phyloP scores from a whole-genome alignment of 2,797 vertebrate genomes.

The Rachycentron canadum region DNA sequence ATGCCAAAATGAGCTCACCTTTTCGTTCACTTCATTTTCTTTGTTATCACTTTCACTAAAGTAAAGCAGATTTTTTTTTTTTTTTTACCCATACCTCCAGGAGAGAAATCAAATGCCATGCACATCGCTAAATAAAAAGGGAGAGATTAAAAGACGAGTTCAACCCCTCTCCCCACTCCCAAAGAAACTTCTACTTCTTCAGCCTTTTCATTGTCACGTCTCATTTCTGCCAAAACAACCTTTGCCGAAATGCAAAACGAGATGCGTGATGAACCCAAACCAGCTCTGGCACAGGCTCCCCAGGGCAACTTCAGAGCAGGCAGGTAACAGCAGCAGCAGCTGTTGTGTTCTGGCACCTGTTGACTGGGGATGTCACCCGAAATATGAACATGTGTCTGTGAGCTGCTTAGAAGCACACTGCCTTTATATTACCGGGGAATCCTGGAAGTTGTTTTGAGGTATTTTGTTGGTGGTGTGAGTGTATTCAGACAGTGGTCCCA shows the following conservation, averaged over 20 bases:
- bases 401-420: conserved; percentile 25
- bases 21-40: neutral
- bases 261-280: conserved; percentile 50
- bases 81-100: neutral
- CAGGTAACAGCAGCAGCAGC: conserved; percentile 51
- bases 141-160: conserved; percentile 14
- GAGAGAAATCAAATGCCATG: conserved; percentile 23
- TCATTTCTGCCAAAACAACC: conserved; percentile 49
- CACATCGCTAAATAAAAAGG: conserved; percentile 11
- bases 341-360: conserved; percentile 63
- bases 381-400: conserved; percentile 48
- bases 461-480: conserved; percentile 43
- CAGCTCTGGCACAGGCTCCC: conserved; percentile 52
- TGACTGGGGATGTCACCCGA: conserved; percentile 47
- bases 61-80: conserved; percentile 18
- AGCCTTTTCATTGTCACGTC: conserved; percentile 23
- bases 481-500: conserved; percentile 48
- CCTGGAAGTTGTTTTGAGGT: conserved; percentile 37
- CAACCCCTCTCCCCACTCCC: neutral
- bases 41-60: neutral
- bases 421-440: conserved; percentile 27
- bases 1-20: conserved; percentile 14
- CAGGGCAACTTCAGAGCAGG: conserved; percentile 51
- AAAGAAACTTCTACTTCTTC: neutral
- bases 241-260: conserved; percentile 42